Base-by-base conservation (phyloP, 2,797 vertebrate genomes). In the Bufotes viridis region DNA sequence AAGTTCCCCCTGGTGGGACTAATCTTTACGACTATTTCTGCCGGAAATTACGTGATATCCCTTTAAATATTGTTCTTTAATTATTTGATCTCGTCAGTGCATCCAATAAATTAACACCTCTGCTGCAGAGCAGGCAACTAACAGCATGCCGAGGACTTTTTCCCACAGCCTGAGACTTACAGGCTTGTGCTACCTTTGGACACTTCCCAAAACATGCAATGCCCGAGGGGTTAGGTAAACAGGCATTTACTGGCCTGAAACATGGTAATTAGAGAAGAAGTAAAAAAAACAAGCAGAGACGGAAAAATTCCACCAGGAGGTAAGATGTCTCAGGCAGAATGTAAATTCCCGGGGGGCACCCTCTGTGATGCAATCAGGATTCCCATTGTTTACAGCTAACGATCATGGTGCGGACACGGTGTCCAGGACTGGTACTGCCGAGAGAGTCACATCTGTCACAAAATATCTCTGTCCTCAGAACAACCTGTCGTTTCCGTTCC, bases 261-360 rank as follows among this genome's bases (percentile, higher is more conserved):
- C 72, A 65, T 74, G 29, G 20, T 65, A 11, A 76, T 85, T 76
- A 63, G 15, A 17, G 29, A 53, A 0, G 22, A 84, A 76, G 17
- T 61, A 29, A n/a, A 26, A 57, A 70, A 51, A 75, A 70, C 11
- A n/a, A 61, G 82, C 29, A 0, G 53, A 5, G 13, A 74, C 49
- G 72, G 58, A 76, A 85, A 85, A 49, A 61, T 76, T 85, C 58
- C 72, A 51, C 81, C 15, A 69, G 81, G 61, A 80, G 15, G 6
- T 49, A 57, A 57, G 51, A 61, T 24, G 29, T 51, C 26, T 34
- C 80, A 82, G 22, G 80, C 80, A 29, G 51, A 70, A 75, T 85
- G 58, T 51, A 63, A 76, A 84, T 49, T 58, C 82, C 82, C 82
- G 8, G 11, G 0, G 34, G 72, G 70, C 29, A 63, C 63, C 34